Conservation (phyloP, 2,888 invertebrate genomes). For the Xestobium rufovillosum region DNA sequence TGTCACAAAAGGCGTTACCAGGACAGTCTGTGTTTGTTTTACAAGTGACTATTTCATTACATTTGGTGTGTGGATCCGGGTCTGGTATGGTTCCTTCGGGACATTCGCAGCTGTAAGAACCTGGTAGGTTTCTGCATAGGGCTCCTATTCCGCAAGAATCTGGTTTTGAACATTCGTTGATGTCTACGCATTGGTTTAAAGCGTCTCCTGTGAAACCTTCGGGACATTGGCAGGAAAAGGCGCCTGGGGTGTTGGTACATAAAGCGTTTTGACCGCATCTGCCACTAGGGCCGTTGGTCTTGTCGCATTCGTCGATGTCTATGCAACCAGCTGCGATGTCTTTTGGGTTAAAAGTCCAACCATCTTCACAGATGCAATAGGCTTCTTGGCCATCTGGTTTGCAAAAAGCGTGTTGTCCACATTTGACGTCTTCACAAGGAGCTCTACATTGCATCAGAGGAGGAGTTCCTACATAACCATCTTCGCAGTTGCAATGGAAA, state of each 20-base stretch:
- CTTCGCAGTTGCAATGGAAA: slow-evolving; percentile 73
- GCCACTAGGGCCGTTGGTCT: slow-evolving; percentile 66
- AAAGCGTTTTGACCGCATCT: slow-evolving; percentile 77
- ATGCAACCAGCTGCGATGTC: slow-evolving; percentile 86
- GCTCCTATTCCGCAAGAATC: slow-evolving; percentile 75
- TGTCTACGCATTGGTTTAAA: slow-evolving; percentile 69
- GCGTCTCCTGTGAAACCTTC: slow-evolving; percentile 82
- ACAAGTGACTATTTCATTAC: slow-evolving; percentile 77
- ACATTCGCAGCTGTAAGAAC: slow-evolving; percentile 72
- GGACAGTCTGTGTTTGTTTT: slow-evolving; percentile 71
- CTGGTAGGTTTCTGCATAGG: slow-evolving; percentile 68
- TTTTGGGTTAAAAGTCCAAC: slow-evolving; percentile 86
- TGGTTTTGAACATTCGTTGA: slow-evolving; percentile 70
- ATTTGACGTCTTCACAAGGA: slow-evolving; percentile 86
- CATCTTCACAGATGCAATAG: slow-evolving; percentile 86
- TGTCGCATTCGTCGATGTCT: slow-evolving; percentile 89
- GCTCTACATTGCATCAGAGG: slow-evolving; percentile 76
- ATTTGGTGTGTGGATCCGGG: slow-evolving; percentile 74
- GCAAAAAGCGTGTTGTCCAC: slow-evolving; percentile 82
- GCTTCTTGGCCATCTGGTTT: slow-evolving; percentile 84
- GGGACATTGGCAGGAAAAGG: slow-evolving; percentile 74
- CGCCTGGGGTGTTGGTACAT: slow-evolving; percentile 74
- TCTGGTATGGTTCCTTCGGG: slow-evolving; percentile 75
- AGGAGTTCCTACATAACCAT: slow-evolving; percentile 76
- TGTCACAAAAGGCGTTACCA: slow-evolving; percentile 81